A percentile compares a stretch with the other conserved stretches of the same genome.
Evolutionary conservation across 2,797 vertebrate genomes (phyloP).

Genomic region (Cyprinella venusta): DNA sequence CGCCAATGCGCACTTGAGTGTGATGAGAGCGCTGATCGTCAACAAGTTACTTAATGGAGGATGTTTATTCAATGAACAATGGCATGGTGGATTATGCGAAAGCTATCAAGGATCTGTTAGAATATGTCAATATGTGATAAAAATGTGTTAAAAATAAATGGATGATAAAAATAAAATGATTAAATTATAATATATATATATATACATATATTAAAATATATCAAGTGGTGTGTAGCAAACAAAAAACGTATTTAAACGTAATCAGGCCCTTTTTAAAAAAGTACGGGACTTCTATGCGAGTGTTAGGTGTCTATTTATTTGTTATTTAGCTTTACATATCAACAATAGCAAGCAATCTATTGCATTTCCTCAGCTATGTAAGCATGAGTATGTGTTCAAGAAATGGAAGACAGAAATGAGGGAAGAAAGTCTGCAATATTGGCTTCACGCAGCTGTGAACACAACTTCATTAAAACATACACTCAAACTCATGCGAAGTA

Average conservation of each 20-base stretch:
- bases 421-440: background rate
- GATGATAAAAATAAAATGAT: no score
- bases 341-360: background rate
- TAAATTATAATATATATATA: no score
- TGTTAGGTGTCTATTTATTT: background rate
- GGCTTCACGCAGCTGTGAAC: constrained; percentile 6
- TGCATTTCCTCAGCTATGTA: background rate
- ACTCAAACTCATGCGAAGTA: background rate
- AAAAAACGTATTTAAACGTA: background rate
- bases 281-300: no score
- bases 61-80: background rate
- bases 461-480: constrained; percentile 7
- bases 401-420: background rate
- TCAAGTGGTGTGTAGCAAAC: background rate
- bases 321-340: no score
- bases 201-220: background rate
- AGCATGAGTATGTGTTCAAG: background rate
- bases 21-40: background rate
- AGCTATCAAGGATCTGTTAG: background rate
- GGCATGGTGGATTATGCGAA: background rate
- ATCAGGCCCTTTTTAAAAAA: background rate
- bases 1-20: constrained; percentile 11
- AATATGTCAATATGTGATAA: no score
- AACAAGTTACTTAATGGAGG: constrained; percentile 2
- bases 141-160: no score